phyloP scores from a whole-genome alignment of 2,888 invertebrate genomes.

The Platycheirus rosarum region DNA sequence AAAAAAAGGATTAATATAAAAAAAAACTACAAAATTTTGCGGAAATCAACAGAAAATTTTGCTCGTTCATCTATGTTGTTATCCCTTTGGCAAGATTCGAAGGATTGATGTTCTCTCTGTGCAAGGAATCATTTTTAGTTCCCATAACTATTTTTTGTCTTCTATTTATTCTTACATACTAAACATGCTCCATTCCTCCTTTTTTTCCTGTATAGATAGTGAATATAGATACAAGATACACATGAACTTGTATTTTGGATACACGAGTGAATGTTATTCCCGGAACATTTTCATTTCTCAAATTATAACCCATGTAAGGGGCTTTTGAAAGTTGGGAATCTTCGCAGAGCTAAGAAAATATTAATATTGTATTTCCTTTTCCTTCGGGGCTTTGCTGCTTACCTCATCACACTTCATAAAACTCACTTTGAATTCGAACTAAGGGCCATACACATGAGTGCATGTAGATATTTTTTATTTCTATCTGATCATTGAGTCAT shows the following conservation, averaged over 20 bases:
- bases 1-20: neutral
- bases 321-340: slow-evolving; percentile 55
- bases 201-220: no score
- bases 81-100: slow-evolving; percentile 74
- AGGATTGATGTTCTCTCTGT: slow-evolving; percentile 63
- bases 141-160: slow-evolving; percentile 39
- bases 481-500: neutral
- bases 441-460: slow-evolving; percentile 22
- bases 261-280: slow-evolving; percentile 46
- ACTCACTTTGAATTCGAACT: slow-evolving; percentile 35
- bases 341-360: slow-evolving; percentile 60
- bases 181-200: neutral
- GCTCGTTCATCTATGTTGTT: slow-evolving; percentile 67
- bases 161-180: neutral
- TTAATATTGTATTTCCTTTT: slow-evolving; percentile 66
- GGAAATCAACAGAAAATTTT: slow-evolving; percentile 66
- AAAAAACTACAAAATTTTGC: slow-evolving; percentile 31
- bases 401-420: slow-evolving; percentile 63
- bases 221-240: no score
- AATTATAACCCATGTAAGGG: slow-evolving; percentile 59
- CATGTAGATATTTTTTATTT: neutral
- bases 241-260: no score
- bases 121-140: slow-evolving; percentile 44
- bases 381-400: slow-evolving; percentile 46
- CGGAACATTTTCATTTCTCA: slow-evolving; percentile 58